Conservation (phyloP, 2,797 vertebrate species). For the Anguilla megastoma region DNA sequence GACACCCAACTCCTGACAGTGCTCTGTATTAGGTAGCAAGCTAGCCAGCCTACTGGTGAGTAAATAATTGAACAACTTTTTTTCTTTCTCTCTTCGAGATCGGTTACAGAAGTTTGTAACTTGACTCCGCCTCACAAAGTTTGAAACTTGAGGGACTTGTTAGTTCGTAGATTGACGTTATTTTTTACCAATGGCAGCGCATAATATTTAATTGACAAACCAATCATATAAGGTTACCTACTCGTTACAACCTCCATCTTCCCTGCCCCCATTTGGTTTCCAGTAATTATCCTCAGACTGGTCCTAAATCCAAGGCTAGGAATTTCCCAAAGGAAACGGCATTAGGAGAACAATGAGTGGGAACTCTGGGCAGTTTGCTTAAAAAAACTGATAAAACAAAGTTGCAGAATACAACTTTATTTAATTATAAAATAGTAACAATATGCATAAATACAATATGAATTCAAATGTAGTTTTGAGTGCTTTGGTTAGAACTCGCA, state of each 20-base stretch:
- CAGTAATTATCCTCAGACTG: conserved; percentile 70
- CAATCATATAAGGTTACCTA: conserved; percentile 56
- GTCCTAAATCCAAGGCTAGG: conserved; percentile 56
- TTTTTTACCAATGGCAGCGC: conserved; percentile 61
- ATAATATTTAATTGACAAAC: conserved; percentile 36
- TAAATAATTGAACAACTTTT: conserved; percentile 77
- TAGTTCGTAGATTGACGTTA: conserved; percentile 63
- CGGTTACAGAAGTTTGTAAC: conserved; percentile 74
- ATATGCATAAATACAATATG: background rate
- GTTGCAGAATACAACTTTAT: background rate
- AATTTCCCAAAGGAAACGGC: conserved; percentile 72
- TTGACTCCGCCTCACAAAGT: conserved; percentile 72
- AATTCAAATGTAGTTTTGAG: background rate
- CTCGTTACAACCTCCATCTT: conserved; percentile 43
- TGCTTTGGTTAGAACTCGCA: background rate
- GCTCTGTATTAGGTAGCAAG: conserved; percentile 45
- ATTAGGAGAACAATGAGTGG: conserved; percentile 70
- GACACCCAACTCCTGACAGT: conserved; percentile 28
- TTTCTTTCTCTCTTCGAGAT: conserved; percentile 54
- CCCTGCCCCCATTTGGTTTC: conserved; percentile 61
- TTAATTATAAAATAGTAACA: background rate
- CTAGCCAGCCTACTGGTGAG: conserved; percentile 41
- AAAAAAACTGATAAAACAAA: conserved; percentile 29
- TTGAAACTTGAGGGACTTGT: conserved; percentile 71
- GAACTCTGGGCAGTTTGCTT: conserved; percentile 53